A percentile compares a stretch with the other conserved stretches of the same genome.
Evolutionary conservation across 2,888 invertebrate genomes (phyloP).

Genomic region (Lamellibrachia satsuma): DNA sequence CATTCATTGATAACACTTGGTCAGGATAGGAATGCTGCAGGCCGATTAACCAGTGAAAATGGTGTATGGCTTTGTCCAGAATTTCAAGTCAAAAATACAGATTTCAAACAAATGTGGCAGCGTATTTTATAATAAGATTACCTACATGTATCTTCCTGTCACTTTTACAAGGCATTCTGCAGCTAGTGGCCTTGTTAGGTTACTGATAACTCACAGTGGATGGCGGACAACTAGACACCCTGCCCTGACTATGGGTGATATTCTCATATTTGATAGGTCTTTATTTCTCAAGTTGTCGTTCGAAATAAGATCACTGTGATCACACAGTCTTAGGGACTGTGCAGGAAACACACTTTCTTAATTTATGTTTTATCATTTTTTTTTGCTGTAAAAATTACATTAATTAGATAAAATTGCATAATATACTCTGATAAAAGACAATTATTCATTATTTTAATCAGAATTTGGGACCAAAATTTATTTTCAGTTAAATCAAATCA

Average conservation of each 20-base stretch:
- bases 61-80: no score
- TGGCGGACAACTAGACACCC: neutral
- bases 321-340: neutral
- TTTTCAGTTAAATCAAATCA: neutral
- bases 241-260: neutral
- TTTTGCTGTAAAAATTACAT: neutral
- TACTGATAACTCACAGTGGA: neutral
- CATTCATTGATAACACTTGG: no score
- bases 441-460: neutral
- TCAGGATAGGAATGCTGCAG: no score
- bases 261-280: neutral
- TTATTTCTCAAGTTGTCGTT: neutral
- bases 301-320: neutral
- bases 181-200: neutral
- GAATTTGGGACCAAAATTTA: neutral
- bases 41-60: no score
- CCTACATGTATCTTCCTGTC: no score
- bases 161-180: no score
- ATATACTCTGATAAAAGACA: neutral
- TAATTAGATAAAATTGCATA: neutral
- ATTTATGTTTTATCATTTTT: neutral
- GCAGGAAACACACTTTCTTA: neutral
- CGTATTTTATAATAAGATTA: no score
- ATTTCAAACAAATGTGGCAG: no score
- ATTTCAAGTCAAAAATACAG: no score